A percentile compares a stretch with the other conserved stretches of the same genome.
These are phyloP conservation scores for Pristionchus pacificus DNA, from an alignment of 1,140 invertebrate genomes.

Conservation along the genomic window DNA sequence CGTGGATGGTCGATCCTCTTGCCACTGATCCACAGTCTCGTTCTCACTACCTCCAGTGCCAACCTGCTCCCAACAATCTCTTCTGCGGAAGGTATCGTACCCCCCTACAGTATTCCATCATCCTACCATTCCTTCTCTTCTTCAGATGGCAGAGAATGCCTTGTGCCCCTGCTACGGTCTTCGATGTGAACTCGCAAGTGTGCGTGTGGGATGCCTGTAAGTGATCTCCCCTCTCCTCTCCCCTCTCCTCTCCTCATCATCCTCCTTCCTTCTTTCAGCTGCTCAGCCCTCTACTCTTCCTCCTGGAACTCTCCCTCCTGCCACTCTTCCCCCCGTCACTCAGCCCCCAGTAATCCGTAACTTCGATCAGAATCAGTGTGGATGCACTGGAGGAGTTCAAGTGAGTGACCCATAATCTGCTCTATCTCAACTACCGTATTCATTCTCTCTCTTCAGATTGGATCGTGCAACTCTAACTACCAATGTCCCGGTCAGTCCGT, in stretches of 20 bases:
- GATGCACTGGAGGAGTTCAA: constrained; percentile 47
- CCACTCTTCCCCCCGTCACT: constrained; percentile 20
- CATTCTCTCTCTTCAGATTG: constrained; percentile 43
- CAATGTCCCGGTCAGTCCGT: constrained; percentile 54
- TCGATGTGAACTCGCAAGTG: constrained; percentile 48
- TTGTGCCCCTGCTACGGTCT: constrained; percentile 52
- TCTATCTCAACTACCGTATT: neutral
- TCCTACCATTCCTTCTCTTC: neutral
- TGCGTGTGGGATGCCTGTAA: constrained; percentile 49
- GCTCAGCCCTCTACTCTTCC: constrained; percentile 33
- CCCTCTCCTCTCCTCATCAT: neutral
- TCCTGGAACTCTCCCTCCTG: constrained; percentile 40
- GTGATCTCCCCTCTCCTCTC: constrained; percentile 10
- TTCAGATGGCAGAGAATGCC: constrained; percentile 55
- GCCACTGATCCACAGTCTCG: constrained; percentile 50
- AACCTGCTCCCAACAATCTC: constrained; percentile 55
- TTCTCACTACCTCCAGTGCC: constrained; percentile 40
- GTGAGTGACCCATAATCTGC: neutral
- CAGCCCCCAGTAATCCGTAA: constrained; percentile 24
- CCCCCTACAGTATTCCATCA: neutral
- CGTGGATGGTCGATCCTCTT: constrained; percentile 55
- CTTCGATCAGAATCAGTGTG: constrained; percentile 28
- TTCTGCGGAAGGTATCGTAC: constrained; percentile 39
- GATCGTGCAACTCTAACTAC: constrained; percentile 48
- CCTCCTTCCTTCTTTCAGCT: constrained; percentile 21